Evolutionary conservation across 1,140 invertebrate species (phyloP).

Genomic region (Drosophila azteca): DNA sequence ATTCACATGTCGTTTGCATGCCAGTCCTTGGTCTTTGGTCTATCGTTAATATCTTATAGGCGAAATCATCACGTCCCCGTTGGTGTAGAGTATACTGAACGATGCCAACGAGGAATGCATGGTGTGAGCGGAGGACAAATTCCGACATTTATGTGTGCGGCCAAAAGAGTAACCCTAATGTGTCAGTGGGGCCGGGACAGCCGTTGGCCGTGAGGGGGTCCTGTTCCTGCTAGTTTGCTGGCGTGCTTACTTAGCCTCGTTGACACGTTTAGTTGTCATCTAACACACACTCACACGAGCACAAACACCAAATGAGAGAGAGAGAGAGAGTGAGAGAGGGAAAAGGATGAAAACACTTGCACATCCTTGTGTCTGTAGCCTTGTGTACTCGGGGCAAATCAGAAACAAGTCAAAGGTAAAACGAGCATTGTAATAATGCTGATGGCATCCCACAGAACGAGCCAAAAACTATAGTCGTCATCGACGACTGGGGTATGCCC

Average conservation of each 20-base stretch:
- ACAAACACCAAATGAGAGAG: not conserved
- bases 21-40: too few species aligned
- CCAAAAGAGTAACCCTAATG: conserved; percentile 72
- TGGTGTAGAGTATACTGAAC: too few species aligned
- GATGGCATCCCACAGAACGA: conserved; percentile 49
- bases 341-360: conserved; percentile 21
- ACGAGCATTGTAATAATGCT: conserved; percentile 68
- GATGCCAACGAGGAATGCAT: conserved; percentile 28
- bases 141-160: conserved; percentile 57
- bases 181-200: conserved; percentile 59
- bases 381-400: conserved; percentile 61
- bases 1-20: too few species aligned
- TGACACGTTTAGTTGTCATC: conserved; percentile 74
- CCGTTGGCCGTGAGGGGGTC: conserved; percentile 8
- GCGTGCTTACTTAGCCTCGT: conserved; percentile 71
- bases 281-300: conserved; percentile 44
- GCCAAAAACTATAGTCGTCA: conserved; percentile 35
- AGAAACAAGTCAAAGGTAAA: conserved; percentile 74
- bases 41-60: too few species aligned
- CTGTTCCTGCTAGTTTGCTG: conserved; percentile 63
- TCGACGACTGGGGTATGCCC: too few species aligned
- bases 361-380: conserved; percentile 5
- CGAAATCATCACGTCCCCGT: too few species aligned
- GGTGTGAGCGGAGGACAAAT: conserved; percentile 4
- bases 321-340: not conserved